Evolutionary conservation across 2,888 invertebrate genomes (phyloP).

Genomic region (Hemaris fuciformis): DNA sequence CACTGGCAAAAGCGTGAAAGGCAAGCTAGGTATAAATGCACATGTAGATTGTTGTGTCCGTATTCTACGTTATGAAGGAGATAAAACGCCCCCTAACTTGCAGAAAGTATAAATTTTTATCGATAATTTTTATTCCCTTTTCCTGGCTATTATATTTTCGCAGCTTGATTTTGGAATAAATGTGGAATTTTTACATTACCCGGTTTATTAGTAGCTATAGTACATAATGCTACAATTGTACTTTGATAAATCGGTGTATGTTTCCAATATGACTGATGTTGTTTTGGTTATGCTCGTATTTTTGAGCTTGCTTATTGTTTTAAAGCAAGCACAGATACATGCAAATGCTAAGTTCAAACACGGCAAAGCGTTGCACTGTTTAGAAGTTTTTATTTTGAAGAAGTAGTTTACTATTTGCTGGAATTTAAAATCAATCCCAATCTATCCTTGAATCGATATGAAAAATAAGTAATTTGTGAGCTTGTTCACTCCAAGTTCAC

Average conservation of each 20-base stretch:
- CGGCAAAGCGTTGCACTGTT: background rate
- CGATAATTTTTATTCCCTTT: background rate
- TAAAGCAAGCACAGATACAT: background rate
- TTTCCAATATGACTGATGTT: background rate
- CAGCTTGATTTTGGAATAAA: too few relatives aligned
- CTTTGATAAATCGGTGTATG: too few relatives aligned
- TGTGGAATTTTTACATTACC: too few relatives aligned
- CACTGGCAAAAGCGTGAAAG: slow-evolving; percentile 92
- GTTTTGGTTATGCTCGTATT: background rate
- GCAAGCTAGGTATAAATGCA: slow-evolving; percentile 71
- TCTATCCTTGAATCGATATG: too few relatives aligned
- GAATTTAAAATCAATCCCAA: too few relatives aligned
- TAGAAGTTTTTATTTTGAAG: background rate
- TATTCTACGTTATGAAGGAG: too few relatives aligned
- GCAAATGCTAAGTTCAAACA: background rate
- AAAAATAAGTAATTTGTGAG: too few relatives aligned
- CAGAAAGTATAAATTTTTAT: background rate
- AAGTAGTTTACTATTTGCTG: too few relatives aligned
- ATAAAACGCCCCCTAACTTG: too few relatives aligned
- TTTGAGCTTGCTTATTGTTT: background rate
- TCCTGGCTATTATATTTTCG: background rate
- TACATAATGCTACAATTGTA: too few relatives aligned
- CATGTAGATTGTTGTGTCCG: background rate
- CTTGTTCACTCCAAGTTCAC: too few relatives aligned
- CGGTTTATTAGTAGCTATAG: too few relatives aligned